Evolutionary conservation across 2,797 vertebrate genomes (phyloP), one percentile per base, ranked within the genome.

Genomic region (Coregonus sp.): DNA sequence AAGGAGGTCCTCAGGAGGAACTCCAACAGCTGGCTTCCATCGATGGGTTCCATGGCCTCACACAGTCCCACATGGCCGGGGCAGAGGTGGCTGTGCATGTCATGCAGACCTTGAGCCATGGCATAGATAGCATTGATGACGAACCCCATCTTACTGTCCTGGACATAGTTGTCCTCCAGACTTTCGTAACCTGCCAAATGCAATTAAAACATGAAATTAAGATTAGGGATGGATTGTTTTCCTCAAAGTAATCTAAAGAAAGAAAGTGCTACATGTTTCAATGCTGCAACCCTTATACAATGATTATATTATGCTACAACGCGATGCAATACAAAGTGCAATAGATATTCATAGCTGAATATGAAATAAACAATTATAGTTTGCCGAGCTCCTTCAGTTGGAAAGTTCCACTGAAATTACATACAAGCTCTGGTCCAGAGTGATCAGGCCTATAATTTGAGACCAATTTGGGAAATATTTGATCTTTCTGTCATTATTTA

Each of bases 141-240:
- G 79, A 99, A 99, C 78, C 98, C 98, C 98, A 99, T 99, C 94
- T 99, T 99, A 87, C 98, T 99, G 93, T 99, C 98, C 80, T 99
- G 98, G 16, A 99, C 98, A 0, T 98, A 99, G 87, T 98, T 98
- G 90, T 99, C 98, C 92, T 97, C 96, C 86, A 99, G 93, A 89
- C 92, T 98, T 79, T 99, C 98, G 31, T 98, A 98, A 82, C 98
- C 98, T 99, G 90, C 66, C 85, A 79, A 80, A 25, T 72, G 88
- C 71, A 11, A 82, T 2, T n/a, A 37, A 80, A 1, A 72, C 51
- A 35, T 9, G 15, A 29, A 14, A 54, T 56, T 50, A 72, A 4
- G 5, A 73, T 91, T 11, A 4, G 59, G 59, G 59, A 12, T 11
- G n/a, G 59, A 63, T 7, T 11, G 2, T 47, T 47, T 47, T 47